Conservation (phyloP, 1,140 invertebrate genomes). For the Parasteatoda tepidariorum region DNA sequence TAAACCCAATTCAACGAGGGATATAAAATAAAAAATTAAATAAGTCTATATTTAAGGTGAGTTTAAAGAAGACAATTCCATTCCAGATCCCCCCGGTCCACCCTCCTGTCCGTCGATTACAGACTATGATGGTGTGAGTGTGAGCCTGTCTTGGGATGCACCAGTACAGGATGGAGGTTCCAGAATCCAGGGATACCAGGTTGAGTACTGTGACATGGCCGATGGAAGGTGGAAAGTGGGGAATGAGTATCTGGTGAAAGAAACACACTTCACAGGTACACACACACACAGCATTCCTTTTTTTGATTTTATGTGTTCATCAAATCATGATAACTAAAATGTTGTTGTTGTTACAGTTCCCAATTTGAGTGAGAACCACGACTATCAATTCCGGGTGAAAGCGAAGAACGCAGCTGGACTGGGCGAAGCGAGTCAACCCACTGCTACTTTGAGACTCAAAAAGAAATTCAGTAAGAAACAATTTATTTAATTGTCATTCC, state of each 20-base stretch:
- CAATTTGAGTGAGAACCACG: conserved; percentile 67
- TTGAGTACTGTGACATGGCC: conserved; percentile 74
- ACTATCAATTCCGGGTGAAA: conserved; percentile 95
- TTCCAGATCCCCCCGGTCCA: conserved; percentile 75
- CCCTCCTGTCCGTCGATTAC: conserved; percentile 83
- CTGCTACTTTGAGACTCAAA: conserved; percentile 52
- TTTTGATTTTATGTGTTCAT: background rate
- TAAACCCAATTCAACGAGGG: too few species aligned
- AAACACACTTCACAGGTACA: conserved; percentile 74
- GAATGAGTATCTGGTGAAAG: conserved; percentile 85
- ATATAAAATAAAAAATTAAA: too few species aligned
- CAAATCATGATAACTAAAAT: background rate
- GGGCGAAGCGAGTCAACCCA: conserved; percentile 82
- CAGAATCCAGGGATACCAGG: conserved; percentile 91
- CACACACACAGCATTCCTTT: conserved; percentile 64
- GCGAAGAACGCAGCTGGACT: conserved; percentile 97
- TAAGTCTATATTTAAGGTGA: too few species aligned
- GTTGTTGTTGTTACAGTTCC: conserved; percentile 22
- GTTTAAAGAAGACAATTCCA: too few species aligned
- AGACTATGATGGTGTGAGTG: conserved; percentile 82
- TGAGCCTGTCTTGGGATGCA: conserved; percentile 86
- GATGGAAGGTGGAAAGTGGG: conserved; percentile 68
- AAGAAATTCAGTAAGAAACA: conserved; percentile 67
- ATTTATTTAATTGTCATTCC: too few species aligned
- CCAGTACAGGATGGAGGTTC: conserved; percentile 95